Conservation (phyloP, 2,797 vertebrate genomes). For the Sarcoramphus papa region DNA sequence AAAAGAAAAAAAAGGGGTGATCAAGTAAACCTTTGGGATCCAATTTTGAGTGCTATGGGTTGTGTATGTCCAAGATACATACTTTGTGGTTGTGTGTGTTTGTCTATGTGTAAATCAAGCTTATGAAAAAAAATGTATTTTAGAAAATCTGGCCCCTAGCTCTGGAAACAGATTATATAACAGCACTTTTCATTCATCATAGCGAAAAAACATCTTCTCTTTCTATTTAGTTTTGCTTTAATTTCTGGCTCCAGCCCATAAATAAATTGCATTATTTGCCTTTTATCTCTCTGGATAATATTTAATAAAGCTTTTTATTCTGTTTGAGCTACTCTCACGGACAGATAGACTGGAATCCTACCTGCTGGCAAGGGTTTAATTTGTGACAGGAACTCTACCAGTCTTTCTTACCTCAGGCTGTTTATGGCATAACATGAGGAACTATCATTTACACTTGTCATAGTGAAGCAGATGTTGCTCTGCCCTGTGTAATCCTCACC, state of each 20-base stretch:
- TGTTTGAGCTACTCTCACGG: background rate
- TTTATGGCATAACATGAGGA: conserved; percentile 6
- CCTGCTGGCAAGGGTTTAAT: background rate
- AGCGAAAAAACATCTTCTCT: background rate
- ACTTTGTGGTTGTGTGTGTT: background rate
- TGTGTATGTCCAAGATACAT: background rate
- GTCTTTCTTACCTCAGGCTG: background rate
- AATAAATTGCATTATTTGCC: background rate
- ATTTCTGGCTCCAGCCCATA: background rate
- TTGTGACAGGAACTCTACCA: background rate
- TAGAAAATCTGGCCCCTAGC: background rate
- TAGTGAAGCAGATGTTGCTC: conserved; percentile 24
- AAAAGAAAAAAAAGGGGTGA: too few relatives aligned
- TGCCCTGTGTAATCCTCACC: conserved; percentile 15
- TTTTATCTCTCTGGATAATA: background rate
- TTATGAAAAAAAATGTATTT: background rate
- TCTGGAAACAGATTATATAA: background rate
- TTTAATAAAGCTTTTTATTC: background rate
- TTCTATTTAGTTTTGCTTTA: background rate
- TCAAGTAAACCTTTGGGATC: background rate
- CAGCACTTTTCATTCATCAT: background rate
- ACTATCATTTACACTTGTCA: background rate
- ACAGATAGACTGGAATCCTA: conserved; percentile 8
- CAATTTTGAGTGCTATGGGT: background rate
- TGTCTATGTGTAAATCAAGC: background rate